Conservation (phyloP, 64 coral and sea anemone genomes). For the Actinia equina region DNA sequence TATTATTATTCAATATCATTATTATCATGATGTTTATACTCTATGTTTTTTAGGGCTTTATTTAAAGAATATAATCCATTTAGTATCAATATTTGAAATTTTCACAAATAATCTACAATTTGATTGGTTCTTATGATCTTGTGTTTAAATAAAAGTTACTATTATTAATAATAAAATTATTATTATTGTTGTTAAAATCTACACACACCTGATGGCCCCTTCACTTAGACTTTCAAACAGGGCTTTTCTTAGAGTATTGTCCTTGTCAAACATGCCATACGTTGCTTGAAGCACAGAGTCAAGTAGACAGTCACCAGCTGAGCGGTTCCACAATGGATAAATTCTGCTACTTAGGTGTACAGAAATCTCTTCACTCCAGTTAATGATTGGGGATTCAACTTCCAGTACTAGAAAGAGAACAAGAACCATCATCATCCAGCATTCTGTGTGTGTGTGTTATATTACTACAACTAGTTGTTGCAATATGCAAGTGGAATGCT, state of each 20-base stretch:
- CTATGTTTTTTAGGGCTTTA: too few species aligned
- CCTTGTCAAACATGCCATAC: constrained; percentile 94
- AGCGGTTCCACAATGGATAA: constrained; percentile 92
- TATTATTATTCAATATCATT: too few species aligned
- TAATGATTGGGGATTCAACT: constrained; percentile 92
- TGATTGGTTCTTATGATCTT: too few species aligned
- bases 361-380: constrained; percentile 99
- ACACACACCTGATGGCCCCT: constrained; percentile 71
- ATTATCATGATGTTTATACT: too few species aligned
- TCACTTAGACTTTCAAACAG: constrained; percentile 96
- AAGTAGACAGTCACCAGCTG: constrained; percentile 94
- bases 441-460: too few species aligned
- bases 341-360: constrained; percentile 88
- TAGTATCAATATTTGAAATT: too few species aligned
- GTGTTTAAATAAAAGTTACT: too few species aligned
- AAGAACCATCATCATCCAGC: background rate
- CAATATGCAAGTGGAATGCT: too few species aligned
- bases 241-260: constrained; percentile 89
- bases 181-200: background rate
- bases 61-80: too few species aligned
- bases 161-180: too few species aligned
- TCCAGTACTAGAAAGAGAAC: constrained; percentile 70
- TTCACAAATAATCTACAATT: too few species aligned
- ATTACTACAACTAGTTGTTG: too few species aligned
- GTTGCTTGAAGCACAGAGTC: constrained; percentile 94